Conservation (phyloP, 2,113 vertebrate species). For the Ciconia boyciana region DNA sequence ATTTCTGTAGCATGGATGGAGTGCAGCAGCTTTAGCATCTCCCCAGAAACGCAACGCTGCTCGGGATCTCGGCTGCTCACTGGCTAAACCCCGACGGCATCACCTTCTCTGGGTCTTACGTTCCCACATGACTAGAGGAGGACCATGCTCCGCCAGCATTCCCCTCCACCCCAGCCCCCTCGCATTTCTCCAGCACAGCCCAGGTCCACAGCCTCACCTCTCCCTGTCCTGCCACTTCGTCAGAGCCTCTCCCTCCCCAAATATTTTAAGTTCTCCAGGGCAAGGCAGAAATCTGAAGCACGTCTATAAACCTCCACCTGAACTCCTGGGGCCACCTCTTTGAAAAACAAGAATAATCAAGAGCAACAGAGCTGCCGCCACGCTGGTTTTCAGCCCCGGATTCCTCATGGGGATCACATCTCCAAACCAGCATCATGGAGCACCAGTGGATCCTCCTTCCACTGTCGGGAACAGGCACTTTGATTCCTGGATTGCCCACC, state of each 20-base stretch:
- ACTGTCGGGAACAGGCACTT: rapidly evolving
- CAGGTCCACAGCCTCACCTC: neutral
- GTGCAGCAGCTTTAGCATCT: neutral
- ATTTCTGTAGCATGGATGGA: neutral
- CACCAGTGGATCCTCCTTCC: neutral
- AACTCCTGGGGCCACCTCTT: neutral
- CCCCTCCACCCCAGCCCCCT: neutral
- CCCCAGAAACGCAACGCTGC: rapidly evolving
- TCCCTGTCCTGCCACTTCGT: neutral
- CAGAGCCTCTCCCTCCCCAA: neutral
- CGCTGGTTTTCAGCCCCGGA: neutral
- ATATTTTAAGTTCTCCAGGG: neutral
- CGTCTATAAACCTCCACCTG: neutral
- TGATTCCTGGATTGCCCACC: neutral
- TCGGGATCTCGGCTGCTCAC: rapidly evolving
- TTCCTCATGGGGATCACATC: neutral
- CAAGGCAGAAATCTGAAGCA: neutral
- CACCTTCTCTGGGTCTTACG: neutral
- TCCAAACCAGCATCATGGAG: neutral
- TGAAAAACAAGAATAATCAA: neutral
- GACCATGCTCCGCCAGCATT: neutral
- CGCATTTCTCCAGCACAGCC: neutral
- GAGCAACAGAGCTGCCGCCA: neutral
- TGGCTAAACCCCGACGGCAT: neutral
- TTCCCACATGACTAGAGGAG: neutral